A percentile compares a stretch with the other conserved stretches of the same genome.
Conservation (phyloP, 1,140 invertebrate genomes). For the Drosophila albomicans region DNA sequence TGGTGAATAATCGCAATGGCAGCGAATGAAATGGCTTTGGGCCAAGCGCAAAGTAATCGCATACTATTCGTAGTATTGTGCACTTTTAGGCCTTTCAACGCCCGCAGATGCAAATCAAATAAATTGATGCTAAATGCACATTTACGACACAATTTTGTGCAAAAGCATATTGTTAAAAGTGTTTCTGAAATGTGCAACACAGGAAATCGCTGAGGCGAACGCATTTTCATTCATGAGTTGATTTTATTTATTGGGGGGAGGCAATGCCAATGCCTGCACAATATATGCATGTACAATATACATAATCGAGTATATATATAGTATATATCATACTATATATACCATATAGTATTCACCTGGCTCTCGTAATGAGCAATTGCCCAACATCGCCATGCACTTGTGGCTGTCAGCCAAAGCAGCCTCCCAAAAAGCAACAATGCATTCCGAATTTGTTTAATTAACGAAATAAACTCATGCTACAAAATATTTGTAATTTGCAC, state of each 20-base stretch:
- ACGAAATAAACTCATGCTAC: conserved; percentile 49
- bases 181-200: conserved; percentile 49
- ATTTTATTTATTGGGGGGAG: conserved; percentile 68
- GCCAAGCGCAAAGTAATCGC: conserved; percentile 35
- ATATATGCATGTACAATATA: conserved; percentile 6
- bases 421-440: conserved; percentile 51
- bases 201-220: conserved; percentile 79
- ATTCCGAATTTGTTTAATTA: conserved; percentile 76
- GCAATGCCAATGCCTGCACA: conserved; percentile 8
- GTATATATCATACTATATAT: conserved; percentile 9
- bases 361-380: conserved; percentile 56
- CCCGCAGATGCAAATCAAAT: conserved; percentile 51
- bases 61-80: too few species aligned
- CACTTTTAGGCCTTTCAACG: conserved; percentile 45
- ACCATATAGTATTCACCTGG: conserved; percentile 27
- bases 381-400: conserved; percentile 70
- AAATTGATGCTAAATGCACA: conserved; percentile 61
- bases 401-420: conserved; percentile 77
- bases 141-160: conserved; percentile 38
- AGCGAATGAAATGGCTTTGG: conserved; percentile 14
- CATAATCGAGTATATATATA: conserved; percentile 2
- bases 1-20: conserved; percentile 5
- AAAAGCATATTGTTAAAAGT: conserved; percentile 1
- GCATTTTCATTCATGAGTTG: conserved; percentile 82
- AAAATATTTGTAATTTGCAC: too few species aligned